Evolutionary conservation across 2,113 vertebrate genomes (phyloP), one percentile per base, ranked within the genome.

Genomic region (Phaethon lepturus): DNA sequence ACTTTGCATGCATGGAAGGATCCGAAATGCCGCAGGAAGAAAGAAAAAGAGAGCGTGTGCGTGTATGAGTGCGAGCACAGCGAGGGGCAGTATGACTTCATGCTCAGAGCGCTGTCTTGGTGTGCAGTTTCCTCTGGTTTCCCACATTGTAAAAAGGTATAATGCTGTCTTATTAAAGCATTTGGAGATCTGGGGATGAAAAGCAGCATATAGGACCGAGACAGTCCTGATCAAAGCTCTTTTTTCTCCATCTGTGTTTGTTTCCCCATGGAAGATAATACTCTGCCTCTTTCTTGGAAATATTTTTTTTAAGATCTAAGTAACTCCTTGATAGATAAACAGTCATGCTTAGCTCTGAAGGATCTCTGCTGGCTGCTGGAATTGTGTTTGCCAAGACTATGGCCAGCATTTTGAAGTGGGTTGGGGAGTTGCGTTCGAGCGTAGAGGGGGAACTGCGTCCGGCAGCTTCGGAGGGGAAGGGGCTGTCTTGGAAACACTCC

Each of bases 251-350:
- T 93, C 97, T 90, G 93, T 93, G 95, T 95, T 94, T 96, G 96
- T 93, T 96, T 97, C 95, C 88, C 95, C 49, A 6, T 66, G 82
- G 93, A 97, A 96, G 95, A 96, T 96, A 97, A 91, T 96, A 58
- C 95, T 88, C 90, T 97, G 92, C 93, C 82, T 97, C 74, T 92
- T 93, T 93, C 95, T 93, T 95, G 93, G 97, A 97, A 97, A 93
- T 96, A 93, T 68, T 90, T 90, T 91, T 95, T 93, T 93, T 75
- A 85, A 97, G 93, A 95, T 96, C 95, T 93, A 60, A 96, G 90
- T 89, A 72, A 63, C 55, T 95, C 53, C 0, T 6, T 56, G 77
- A 60, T 84, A 86, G 94, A 93, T 96, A 94, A 93, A 93, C 83
- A 96, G 73, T 60, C 81, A 0, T 12, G 68, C 86, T 89, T 56